phyloP scores from a whole-genome alignment of 2,113 vertebrate genomes.

The Callorhinus ursinus region DNA sequence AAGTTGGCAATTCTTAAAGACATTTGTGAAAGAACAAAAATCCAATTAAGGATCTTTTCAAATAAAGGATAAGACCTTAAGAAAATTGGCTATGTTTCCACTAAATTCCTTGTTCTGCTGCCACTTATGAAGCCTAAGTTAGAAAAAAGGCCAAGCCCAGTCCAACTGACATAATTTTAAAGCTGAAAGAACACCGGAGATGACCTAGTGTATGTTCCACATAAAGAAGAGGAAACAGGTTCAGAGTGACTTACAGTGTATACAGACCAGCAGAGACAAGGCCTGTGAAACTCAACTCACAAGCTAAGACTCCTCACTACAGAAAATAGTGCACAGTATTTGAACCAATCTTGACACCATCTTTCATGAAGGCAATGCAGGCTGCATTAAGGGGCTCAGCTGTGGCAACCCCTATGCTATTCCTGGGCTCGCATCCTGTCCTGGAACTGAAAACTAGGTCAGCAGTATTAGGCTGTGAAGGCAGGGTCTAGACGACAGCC shows the following conservation, averaged over 20 bases:
- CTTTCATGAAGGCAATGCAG: neutral
- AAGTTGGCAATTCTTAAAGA: slow-evolving; percentile 38
- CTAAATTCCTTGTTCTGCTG: neutral
- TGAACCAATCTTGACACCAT: neutral
- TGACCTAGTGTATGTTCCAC: neutral
- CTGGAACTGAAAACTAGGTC: neutral
- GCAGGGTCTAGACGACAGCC: neutral
- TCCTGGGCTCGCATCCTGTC: neutral
- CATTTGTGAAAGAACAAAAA: slow-evolving; percentile 40
- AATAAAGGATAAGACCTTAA: slow-evolving; percentile 42
- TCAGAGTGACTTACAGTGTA: neutral
- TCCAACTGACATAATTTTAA: neutral
- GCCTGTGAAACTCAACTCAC: neutral
- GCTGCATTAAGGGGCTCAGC: neutral
- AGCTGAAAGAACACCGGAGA: neutral
- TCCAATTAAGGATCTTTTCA: neutral
- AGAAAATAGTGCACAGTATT: neutral
- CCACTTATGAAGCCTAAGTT: neutral
- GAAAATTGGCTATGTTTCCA: slow-evolving; percentile 23
- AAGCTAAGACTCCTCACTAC: neutral
- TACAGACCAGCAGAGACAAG: neutral
- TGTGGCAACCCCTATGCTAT: neutral
- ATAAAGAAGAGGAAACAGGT: neutral
- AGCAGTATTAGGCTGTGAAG: neutral
- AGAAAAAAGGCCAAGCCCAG: slow-evolving; percentile 34